Base-by-base conservation (phyloP, 2,113 vertebrate genomes). In the Corythornis vintsioides region DNA sequence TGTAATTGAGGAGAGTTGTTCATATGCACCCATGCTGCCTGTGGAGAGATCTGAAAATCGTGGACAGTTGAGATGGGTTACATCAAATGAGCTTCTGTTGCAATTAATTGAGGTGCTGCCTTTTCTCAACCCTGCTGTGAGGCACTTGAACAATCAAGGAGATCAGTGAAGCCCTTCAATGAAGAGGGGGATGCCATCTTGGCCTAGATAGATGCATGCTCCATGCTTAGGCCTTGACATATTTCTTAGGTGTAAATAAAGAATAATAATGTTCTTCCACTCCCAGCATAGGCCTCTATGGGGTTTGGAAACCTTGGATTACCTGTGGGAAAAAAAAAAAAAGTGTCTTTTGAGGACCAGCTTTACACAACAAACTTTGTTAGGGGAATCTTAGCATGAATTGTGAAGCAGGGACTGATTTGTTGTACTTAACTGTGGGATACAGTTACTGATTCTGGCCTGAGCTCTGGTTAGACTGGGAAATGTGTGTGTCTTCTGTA, bases 261-360 rank as follows among this genome's bases (percentile, higher is more conserved):
- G 45, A 82, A 45, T 11, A 56, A 19, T 55, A 70, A 57, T 42
- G 24, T 78, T 42, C 53, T 86, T 81, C 26, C 11, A 48, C 14
- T 60, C 38, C 57, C 38, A 1, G 1, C 9, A 16, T 28, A 83
- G 69, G 14, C 33, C 3, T 4, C 4, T 33, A 13, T 0, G 0
- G 22, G n/a, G 15, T 48, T 61, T 86, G 75, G 66, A 89, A 75
- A 67, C 11, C 10, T 9, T 42, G 56, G 33, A 20, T 74, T 28
- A 26, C 19, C 21, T 61, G 14, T 70, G 76, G 76, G 50, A 78
- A 70, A n/a, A 47, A 15, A 45, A 15, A 45, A 82, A 70, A n/a
- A 52, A 13, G 22, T 29, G 19, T 48, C n/a, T 79, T 81, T 60
- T 52, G 70, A 74, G 50, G 29, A 74, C 6, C 13, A 57, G 15